These are phyloP conservation scores for Drosophila teissieri DNA, from an alignment of 1,140 invertebrate genomes.

Conservation along the genomic window DNA sequence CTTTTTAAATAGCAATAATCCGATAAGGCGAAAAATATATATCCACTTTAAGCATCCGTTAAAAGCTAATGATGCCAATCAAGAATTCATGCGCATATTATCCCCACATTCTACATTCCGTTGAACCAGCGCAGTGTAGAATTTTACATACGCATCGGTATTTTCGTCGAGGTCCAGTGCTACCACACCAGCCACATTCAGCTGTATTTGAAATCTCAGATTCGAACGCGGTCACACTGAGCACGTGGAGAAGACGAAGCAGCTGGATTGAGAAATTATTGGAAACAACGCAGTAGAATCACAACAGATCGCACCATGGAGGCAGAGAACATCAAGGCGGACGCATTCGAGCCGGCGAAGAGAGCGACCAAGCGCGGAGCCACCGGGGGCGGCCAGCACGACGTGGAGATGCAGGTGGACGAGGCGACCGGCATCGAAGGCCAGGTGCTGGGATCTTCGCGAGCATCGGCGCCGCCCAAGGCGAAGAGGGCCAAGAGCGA, in stretches of 20 bases:
- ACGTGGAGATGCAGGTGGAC: constrained; percentile 87
- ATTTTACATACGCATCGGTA: too few species aligned
- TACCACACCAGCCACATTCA: too few species aligned
- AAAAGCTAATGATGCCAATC: too few species aligned
- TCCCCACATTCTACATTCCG: too few species aligned
- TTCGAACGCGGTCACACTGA: constrained; percentile 3
- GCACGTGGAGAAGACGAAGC: constrained; percentile 37
- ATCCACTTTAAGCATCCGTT: too few species aligned
- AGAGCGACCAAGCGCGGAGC: constrained; percentile 86
- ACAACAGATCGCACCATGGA: constrained; percentile 53
- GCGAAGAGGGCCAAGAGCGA: constrained; percentile 86
- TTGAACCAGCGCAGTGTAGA: too few species aligned
- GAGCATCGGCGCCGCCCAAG: constrained; percentile 76
- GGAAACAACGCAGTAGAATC: constrained; percentile 30
- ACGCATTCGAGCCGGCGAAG: constrained; percentile 86
- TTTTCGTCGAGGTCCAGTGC: too few species aligned
- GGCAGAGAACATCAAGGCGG: constrained; percentile 86
- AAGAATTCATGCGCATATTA: too few species aligned
- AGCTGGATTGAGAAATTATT: neutral
- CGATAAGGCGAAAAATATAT: too few species aligned
- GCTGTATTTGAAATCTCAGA: neutral
- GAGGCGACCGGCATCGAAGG: constrained; percentile 88
- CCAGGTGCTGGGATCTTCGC: neutral
- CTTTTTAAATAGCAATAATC: too few species aligned
- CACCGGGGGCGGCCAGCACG: constrained; percentile 69